A percentile compares a stretch with the other conserved stretches of the same genome.
Conservation (phyloP, 53 echinoderm and acorn worm species). For the Hippasteria phrygiana region DNA sequence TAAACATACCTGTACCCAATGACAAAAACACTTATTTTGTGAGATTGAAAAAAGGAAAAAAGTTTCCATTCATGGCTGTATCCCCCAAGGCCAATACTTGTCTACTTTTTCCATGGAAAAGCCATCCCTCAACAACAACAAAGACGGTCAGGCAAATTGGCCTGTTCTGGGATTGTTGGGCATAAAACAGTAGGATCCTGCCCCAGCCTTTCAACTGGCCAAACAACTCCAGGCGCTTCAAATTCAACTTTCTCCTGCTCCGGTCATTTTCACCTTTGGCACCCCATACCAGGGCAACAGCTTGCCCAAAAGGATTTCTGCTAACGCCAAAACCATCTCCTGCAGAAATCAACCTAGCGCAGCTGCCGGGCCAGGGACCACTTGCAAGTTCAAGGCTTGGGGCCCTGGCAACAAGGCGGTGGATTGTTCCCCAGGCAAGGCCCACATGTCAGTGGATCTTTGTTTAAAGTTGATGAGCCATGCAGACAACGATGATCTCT, state of each 20-base stretch:
- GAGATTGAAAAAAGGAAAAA: too few relatives aligned
- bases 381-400: slow-evolving; percentile 56
- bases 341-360: slow-evolving; percentile 21
- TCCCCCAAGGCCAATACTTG: too few relatives aligned
- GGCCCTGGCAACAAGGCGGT: slow-evolving; percentile 41
- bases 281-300: slow-evolving; percentile 20
- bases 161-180: too few relatives aligned
- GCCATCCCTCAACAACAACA: too few relatives aligned
- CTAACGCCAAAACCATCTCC: slow-evolving; percentile 50
- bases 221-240: neutral
- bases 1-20: too few relatives aligned
- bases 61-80: too few relatives aligned
- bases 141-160: too few relatives aligned
- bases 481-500: slow-evolving; percentile 19
- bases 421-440: slow-evolving; percentile 31
- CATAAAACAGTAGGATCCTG: too few relatives aligned
- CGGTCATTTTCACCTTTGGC: neutral
- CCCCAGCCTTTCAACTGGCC: neutral
- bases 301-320: slow-evolving; percentile 49
- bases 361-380: slow-evolving; percentile 35
- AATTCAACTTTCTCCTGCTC: neutral
- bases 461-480: slow-evolving; percentile 62
- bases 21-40: too few relatives aligned
- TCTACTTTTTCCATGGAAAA: too few relatives aligned
- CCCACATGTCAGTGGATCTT: slow-evolving; percentile 22